Base-by-base conservation (phyloP, 2,888 invertebrate species). In the Heteropelma amictum region DNA sequence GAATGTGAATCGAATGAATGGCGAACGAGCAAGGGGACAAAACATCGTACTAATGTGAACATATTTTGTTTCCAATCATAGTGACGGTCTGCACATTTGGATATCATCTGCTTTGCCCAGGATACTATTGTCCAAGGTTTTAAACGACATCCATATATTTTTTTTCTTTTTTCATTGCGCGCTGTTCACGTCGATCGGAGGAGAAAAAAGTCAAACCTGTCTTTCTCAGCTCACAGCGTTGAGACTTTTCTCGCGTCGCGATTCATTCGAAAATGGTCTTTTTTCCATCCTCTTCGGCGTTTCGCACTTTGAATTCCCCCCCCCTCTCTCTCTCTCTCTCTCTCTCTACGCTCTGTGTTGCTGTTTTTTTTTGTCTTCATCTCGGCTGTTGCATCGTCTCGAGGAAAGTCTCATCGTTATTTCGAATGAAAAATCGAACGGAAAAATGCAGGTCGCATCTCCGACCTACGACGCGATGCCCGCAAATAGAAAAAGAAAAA, bases 61-160 rank as follows among this genome's bases (percentile, higher is more conserved):
- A 83, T 76, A 78, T 79, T 88, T 88, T 88, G 86, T 88, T 88
- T 88, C 86, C 88, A 87, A 86, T 88, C 88, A 86, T 88, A 88
- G 88, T 86, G 87, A 85, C 82, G 87, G 86, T 86, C 88, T 85
- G 81, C 86, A 82, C 87, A 83, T 85, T 85, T 82, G 88, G 88
- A 86, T 68, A 87, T 87, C 87, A 85, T 85, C 88, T 82, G 83
- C 85, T 87, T 86, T 85, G 71, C 84, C 86, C 82, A 85, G 88
- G 88, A 86, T 85, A 81, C 87, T 86, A 83, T 87, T 68, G 85
- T 87, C 84, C 84, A 87, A 88, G 88, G 88, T 88, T 87, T 77
- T 53, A 70, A 79, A 76, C 78, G 78, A 79, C 72, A 75, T 70
- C 70, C 33, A 72, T 73, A 53, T 21, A 30, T 49, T 42, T 65